Conservation (phyloP, 92 coral and sea anemone species). For the Epizoanthus rinbou region DNA sequence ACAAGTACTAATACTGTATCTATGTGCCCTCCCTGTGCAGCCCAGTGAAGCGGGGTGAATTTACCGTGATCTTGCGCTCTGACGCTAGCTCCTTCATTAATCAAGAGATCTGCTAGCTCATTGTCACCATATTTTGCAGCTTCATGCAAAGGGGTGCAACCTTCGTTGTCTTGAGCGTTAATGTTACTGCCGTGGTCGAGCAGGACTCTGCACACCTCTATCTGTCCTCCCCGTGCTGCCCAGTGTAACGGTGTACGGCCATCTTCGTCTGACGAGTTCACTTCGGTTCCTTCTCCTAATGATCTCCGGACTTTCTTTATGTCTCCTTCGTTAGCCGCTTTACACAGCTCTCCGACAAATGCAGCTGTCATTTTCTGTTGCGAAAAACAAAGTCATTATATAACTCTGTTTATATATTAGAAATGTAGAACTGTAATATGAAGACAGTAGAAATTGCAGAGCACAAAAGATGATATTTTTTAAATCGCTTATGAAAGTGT, state of each 20-base stretch:
- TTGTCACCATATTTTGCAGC: constrained; percentile 13
- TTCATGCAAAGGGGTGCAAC: constrained; percentile 19
- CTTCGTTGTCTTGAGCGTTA: background rate
- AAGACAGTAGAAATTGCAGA: too few species aligned
- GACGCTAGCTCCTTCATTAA: background rate
- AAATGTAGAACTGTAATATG: too few species aligned
- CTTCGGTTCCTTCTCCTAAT: background rate
- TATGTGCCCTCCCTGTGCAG: constrained; percentile 6
- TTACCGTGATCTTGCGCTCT: background rate
- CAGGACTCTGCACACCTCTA: constrained; percentile 11
- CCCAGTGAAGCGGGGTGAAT: constrained; percentile 23
- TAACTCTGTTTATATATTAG: too few species aligned
- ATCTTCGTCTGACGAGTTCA: background rate
- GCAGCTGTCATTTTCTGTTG: too few species aligned
- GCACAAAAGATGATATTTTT: too few species aligned
- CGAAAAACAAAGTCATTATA: too few species aligned
- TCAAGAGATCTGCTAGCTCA: background rate
- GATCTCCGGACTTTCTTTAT: constrained; percentile 7
- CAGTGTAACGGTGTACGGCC: constrained; percentile 3
- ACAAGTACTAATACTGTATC: background rate
- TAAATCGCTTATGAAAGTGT: too few species aligned
- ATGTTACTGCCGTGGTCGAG: background rate
- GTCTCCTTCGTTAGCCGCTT: background rate
- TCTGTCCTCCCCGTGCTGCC: constrained; percentile 9
- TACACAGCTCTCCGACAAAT: constrained; percentile 3